phyloP scores from a whole-genome alignment of 2,797 vertebrate genomes.

The Sebastes nivosus region DNA sequence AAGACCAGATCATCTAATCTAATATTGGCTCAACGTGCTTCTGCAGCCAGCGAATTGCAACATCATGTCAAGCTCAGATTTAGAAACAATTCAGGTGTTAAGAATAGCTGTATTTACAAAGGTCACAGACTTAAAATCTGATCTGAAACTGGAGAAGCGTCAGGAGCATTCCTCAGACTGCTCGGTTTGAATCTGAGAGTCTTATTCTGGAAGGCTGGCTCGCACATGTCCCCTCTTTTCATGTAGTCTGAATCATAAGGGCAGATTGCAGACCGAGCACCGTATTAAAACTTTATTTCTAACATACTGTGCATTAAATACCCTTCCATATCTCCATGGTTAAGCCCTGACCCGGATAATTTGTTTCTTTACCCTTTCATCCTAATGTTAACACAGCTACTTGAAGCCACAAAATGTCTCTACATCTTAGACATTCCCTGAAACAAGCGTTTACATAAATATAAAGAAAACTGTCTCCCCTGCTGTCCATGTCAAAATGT shows the following conservation, averaged over 20 bases:
- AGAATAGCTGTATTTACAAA: conserved; percentile 63
- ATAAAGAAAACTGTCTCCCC: conserved; percentile 57
- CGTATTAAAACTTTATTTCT: conserved; percentile 24
- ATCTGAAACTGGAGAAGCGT: conserved; percentile 59
- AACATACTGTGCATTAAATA: conserved; percentile 7
- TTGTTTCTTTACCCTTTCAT: conserved; percentile 23
- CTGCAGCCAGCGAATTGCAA: not conserved
- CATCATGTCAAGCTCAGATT: conserved; percentile 29
- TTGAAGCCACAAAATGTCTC: conserved; percentile 44
- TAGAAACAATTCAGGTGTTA: conserved; percentile 59
- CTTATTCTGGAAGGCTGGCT: conserved; percentile 9
- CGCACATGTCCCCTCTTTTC: conserved; percentile 8
- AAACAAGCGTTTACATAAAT: conserved; percentile 50
- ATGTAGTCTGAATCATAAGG: not conserved
- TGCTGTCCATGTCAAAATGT: conserved; percentile 65
- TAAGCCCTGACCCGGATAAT: conserved; percentile 44
- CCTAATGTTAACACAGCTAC: conserved; percentile 48
- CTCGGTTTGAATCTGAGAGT: conserved; percentile 40
- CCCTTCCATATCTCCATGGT: conserved; percentile 4
- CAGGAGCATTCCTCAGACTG: conserved; percentile 46
- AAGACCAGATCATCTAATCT: not conserved
- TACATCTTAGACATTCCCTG: conserved; percentile 26
- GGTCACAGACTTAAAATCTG: conserved; percentile 54
- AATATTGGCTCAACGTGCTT: not conserved
- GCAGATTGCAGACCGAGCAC: not conserved